These are phyloP conservation scores for Nothocercus julius DNA, from an alignment of 2,113 vertebrate genomes.

Conservation along the genomic window DNA sequence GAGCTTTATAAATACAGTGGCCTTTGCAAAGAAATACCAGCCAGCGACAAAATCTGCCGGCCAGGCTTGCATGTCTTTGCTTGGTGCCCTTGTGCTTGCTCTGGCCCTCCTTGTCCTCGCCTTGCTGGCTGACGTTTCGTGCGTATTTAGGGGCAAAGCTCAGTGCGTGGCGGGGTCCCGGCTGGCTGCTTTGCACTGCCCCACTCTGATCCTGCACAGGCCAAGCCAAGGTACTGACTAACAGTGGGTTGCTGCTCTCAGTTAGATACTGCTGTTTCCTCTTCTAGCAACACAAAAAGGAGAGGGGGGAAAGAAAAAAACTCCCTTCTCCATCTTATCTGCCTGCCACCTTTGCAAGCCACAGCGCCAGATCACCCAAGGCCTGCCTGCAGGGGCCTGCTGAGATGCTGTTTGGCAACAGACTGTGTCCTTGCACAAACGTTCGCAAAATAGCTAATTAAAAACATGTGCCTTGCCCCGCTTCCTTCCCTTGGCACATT, in stretches of 20 bases:
- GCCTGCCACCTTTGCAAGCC: conserved; percentile 72
- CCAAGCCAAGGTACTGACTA: conserved; percentile 72
- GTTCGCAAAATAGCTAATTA: conserved; percentile 44
- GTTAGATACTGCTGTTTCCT: conserved; percentile 78
- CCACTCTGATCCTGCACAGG: conserved; percentile 56
- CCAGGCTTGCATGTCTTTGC: background rate
- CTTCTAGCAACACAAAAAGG: conserved; percentile 63
- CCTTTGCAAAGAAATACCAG: background rate
- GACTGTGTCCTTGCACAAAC: conserved; percentile 20
- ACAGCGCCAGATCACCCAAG: conserved; percentile 76
- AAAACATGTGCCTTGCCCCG: conserved; percentile 42
- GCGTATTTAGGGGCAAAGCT: background rate
- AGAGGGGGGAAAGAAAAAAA: background rate
- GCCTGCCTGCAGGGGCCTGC: conserved; percentile 63
- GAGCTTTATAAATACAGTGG: background rate
- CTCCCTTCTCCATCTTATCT: background rate
- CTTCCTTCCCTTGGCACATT: conserved; percentile 52
- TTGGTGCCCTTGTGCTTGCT: background rate
- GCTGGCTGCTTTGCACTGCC: background rate
- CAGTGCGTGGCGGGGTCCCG: background rate
- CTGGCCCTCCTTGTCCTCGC: background rate
- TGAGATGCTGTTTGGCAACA: conserved; percentile 63
- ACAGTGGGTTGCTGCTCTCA: conserved; percentile 76
- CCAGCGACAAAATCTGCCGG: background rate
- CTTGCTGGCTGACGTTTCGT: background rate